Base-by-base conservation (phyloP, 1,140 invertebrate genomes). In the Aphaenogaster ashmeadi region DNA sequence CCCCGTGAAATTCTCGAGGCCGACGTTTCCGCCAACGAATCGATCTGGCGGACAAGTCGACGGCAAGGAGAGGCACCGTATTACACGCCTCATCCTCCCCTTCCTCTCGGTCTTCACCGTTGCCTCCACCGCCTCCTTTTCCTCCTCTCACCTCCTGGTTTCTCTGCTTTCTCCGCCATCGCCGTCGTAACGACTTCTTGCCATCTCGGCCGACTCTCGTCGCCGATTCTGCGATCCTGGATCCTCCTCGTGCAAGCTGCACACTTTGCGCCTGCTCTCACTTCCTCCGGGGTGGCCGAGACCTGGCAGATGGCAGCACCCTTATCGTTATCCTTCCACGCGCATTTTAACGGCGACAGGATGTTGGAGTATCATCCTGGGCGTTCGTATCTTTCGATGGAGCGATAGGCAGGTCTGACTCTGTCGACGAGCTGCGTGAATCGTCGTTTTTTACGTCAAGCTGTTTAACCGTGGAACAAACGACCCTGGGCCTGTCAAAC, bases 1-100 rank as follows among this genome's bases (percentile, higher is more conserved):
- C 52, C 54, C 64, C 27, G 67, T 83, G 85, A 81, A 80, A 85
- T 85, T 81, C 52, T 83, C 62, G 41, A 69, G 78, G 44, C 77
- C 64, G 79, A 72, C 77, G 79, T 87, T 83, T 69, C 66, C 62
- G 67, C 86, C 77, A 75, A 69, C 77, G 54, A 87, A 87, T 87
- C 86, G 86, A 87, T 87, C 58, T 75, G 80, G 80, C 41, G 60
- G 71, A 87, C 86, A 81, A 87, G 86, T 83, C 64, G 85, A 87
- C 67, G 66, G 86, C 36, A 87, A 87, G 58, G 86, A 87, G 60
- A 85, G 62, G 69, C 52, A 79, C 52, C 84, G 67, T 83, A 69
- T 86, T 69, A 83, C 79, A 64, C 56, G 78, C 56, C 78, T 87
- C 79, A 72, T 56, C 71, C 79, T 64, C 47, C 52, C 54, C 66